A percentile compares a stretch with the other conserved stretches of the same genome.
These are phyloP conservation scores for Pocillopora verrucosa DNA, from an alignment of 64 coral and sea anemone genomes.

Conservation along the genomic window DNA sequence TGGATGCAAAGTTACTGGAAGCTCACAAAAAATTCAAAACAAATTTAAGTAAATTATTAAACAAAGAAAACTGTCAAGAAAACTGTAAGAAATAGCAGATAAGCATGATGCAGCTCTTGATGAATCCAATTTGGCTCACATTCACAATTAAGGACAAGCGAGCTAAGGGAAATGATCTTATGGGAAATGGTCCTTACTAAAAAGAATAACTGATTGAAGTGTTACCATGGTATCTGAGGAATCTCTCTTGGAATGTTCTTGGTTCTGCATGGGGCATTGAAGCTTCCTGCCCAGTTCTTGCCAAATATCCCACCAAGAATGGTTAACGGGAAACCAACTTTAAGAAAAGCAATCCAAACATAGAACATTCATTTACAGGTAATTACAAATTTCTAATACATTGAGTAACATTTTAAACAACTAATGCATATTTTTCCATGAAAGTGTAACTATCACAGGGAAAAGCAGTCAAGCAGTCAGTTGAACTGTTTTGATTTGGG, in stretches of 20 bases:
- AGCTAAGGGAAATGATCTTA: too few relatives aligned
- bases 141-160: too few relatives aligned
- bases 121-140: too few relatives aligned
- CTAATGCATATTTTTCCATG: too few relatives aligned
- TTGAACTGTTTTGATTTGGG: too few relatives aligned
- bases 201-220: neutral
- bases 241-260: constrained; percentile 99
- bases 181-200: too few relatives aligned
- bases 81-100: neutral
- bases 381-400: too few relatives aligned
- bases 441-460: too few relatives aligned
- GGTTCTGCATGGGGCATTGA: constrained; percentile 95
- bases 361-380: neutral
- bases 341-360: constrained; percentile 7
- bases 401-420: too few relatives aligned
- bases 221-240: constrained; percentile 81
- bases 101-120: too few relatives aligned
- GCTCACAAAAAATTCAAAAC: neutral
- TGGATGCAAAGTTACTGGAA: too few relatives aligned
- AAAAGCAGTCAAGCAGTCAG: too few relatives aligned
- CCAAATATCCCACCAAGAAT: constrained; percentile 97
- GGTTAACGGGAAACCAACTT: constrained; percentile 95
- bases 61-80: neutral
- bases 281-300: constrained; percentile 87
- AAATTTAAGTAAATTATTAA: neutral